A percentile compares a stretch with the other conserved stretches of the same genome.
phyloP scores from a whole-genome alignment of 64 coral and sea anemone species.

The Stylophora pistillata region DNA sequence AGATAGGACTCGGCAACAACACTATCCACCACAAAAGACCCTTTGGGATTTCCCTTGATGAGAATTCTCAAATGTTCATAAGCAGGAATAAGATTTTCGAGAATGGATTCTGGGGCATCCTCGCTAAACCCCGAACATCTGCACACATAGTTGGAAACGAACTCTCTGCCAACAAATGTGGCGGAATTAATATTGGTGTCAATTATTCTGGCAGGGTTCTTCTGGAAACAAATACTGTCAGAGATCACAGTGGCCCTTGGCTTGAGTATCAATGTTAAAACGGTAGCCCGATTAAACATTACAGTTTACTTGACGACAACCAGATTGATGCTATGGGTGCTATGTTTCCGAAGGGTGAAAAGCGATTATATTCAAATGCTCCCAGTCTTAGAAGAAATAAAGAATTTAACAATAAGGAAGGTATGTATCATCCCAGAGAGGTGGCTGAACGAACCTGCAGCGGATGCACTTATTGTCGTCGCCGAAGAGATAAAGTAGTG shows the following conservation, averaged over 20 bases:
- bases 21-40: conserved; percentile 55
- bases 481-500: background rate
- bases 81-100: conserved; percentile 58
- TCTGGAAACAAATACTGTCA: conserved; percentile 39
- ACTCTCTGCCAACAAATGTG: conserved; percentile 66
- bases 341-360: conserved; percentile 13
- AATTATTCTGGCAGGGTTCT: conserved; percentile 72
- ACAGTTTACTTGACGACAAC: background rate
- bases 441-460: background rate
- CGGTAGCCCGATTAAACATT: too few relatives aligned
- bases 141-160: conserved; percentile 37
- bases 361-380: conserved; percentile 9
- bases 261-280: background rate
- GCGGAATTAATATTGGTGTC: conserved; percentile 48
- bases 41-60: conserved; percentile 34
- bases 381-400: conserved; percentile 33
- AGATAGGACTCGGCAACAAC: conserved; percentile 7
- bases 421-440: conserved; percentile 63
- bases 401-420: conserved; percentile 50
- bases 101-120: conserved; percentile 73
- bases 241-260: conserved; percentile 72
- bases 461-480: conserved; percentile 60
- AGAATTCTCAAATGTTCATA: background rate
- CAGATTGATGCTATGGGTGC: background rate
- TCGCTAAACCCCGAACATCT: conserved; percentile 25